phyloP scores from a whole-genome alignment of 2,113 vertebrate species.

The Erinaceus europaeus region DNA sequence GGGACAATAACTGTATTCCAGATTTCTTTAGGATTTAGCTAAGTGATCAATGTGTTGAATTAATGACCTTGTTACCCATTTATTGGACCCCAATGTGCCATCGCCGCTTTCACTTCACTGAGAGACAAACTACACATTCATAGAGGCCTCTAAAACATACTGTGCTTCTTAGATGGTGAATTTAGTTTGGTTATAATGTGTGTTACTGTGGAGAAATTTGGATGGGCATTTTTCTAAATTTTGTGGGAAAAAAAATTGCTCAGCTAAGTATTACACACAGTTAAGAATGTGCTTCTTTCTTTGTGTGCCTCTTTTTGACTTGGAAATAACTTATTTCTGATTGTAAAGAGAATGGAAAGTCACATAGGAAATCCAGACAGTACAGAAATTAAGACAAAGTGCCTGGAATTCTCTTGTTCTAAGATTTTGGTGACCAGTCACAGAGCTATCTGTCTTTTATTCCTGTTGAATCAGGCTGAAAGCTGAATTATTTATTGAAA shows the following conservation, averaged over 20 bases:
- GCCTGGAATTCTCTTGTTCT: background rate
- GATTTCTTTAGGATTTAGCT: background rate
- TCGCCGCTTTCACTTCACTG: background rate
- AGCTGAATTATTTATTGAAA: slow-evolving; percentile 41
- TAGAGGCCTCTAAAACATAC: background rate
- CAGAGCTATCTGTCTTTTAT: background rate
- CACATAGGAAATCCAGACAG: background rate
- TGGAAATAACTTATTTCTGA: slow-evolving; percentile 15
- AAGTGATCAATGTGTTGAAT: background rate
- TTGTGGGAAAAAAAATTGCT: background rate
- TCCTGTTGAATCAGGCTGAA: background rate
- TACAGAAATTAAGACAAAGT: background rate
- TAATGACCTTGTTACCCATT: background rate
- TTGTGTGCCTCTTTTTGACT: background rate
- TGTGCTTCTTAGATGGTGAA: background rate
- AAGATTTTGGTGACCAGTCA: slow-evolving; percentile 10
- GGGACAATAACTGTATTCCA: background rate
- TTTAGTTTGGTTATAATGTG: slow-evolving; percentile 4
- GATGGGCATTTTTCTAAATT: background rate
- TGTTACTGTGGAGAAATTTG: background rate
- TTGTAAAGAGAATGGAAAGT: background rate
- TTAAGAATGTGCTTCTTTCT: background rate
- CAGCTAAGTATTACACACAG: background rate
- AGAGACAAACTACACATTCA: background rate
- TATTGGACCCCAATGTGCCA: background rate